A percentile compares a stretch with the other conserved stretches of the same genome.
These are phyloP conservation scores for Taenaris catops DNA, from an alignment of 2,888 invertebrate species.

Conservation along the genomic window DNA sequence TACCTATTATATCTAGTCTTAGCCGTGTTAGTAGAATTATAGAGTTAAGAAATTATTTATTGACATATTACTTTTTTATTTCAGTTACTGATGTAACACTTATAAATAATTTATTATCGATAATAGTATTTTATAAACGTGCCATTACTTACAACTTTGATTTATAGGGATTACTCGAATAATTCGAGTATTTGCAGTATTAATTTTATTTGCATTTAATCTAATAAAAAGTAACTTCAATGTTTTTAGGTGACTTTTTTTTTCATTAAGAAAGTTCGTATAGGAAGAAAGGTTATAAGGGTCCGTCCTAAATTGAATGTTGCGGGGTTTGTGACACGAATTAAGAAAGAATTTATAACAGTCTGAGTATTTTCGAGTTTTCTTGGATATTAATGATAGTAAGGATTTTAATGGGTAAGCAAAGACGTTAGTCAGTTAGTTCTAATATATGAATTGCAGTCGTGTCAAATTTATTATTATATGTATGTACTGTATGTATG, in stretches of 20 bases:
- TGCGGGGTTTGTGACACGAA: slow-evolving; percentile 24
- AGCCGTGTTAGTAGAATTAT: slow-evolving; percentile 1
- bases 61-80: neutral
- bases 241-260: neutral
- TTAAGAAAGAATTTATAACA: slow-evolving; percentile 15
- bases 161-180: slow-evolving; percentile 2
- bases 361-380: slow-evolving; percentile 15
- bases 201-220: slow-evolving; percentile 13
- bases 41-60: slow-evolving; percentile 6
- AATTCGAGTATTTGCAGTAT: slow-evolving; percentile 9
- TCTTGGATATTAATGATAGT: neutral
- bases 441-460: too few species aligned
- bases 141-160: slow-evolving; percentile 14
- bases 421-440: too few species aligned
- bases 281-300: slow-evolving; percentile 23
- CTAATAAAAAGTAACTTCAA: neutral
- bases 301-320: slow-evolving; percentile 29
- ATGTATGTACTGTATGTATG: slow-evolving; percentile 9
- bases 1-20: slow-evolving; percentile 19
- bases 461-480: too few species aligned
- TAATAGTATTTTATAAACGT: neutral
- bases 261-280: slow-evolving; percentile 15
- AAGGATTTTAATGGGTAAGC: too few species aligned
- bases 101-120: neutral
- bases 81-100: neutral